These are phyloP conservation scores for Odontothrips loti DNA, from an alignment of 2,888 invertebrate species.

Conservation along the genomic window DNA sequence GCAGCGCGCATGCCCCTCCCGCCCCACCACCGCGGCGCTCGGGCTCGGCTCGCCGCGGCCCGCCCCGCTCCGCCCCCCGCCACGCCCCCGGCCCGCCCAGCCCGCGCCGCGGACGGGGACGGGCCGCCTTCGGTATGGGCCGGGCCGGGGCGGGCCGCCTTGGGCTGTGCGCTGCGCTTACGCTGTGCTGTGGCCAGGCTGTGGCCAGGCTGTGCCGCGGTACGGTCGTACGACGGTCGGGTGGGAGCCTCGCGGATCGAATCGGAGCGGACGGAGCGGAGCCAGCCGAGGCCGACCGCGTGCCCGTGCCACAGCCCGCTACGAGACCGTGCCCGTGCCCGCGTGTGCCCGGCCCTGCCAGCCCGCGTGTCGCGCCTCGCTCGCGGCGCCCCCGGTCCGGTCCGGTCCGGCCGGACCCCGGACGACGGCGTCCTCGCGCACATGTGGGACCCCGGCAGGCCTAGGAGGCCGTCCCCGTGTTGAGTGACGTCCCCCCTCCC, in stretches of 20 bases:
- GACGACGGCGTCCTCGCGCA: neutral
- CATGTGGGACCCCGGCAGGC: neutral
- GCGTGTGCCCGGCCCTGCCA: neutral
- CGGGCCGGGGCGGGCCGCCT: neutral
- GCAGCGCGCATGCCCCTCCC: conserved; percentile 13
- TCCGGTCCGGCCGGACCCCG: no score
- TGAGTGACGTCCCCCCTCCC: conserved; percentile 25
- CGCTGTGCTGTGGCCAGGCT: neutral
- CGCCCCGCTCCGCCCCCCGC: neutral
- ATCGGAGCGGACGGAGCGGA: neutral
- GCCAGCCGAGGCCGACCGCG: neutral
- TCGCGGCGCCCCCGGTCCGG: neutral
- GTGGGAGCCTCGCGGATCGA: neutral
- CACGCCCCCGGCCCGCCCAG: no score
- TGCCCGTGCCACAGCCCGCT: no score
- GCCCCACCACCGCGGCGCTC: neutral
- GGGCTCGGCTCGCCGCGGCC: conserved; percentile 24
- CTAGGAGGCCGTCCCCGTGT: conserved; percentile 25
- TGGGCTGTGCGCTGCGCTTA: neutral
- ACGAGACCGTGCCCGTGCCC: neutral
- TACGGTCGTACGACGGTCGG: neutral
- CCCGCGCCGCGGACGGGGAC: neutral
- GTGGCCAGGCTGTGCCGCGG: neutral
- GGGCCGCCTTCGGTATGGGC: neutral
- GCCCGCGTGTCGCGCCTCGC: neutral